Evolutionary conservation across 2,888 invertebrate genomes (phyloP), one percentile per base, ranked within the genome.

Genomic region (Leucophenga maculata): DNA sequence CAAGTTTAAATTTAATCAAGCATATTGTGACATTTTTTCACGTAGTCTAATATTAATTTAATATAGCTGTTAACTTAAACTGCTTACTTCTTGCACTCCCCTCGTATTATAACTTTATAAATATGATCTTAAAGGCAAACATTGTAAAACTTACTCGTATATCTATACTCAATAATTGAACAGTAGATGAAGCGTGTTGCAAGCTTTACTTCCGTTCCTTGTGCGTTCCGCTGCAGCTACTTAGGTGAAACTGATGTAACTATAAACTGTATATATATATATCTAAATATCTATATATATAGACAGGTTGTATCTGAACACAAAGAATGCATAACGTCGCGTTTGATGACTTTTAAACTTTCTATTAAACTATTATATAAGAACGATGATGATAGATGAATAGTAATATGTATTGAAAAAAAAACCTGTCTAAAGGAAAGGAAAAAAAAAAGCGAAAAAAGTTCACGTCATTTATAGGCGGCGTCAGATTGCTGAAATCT

Each of bases 381-480:
- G 39, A 83, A 77, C 77, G 77, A 68, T 82, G 80, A 80, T 80
- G 83, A 80, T 80, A 80, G 84, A 80, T 80, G 80, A 83, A 80
- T 80, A 80, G 82, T 80, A 80, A 80, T 78, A 80, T 77, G 74
- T 72, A 68, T 39, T 44, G 54, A 80, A 82, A 46, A 48, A 65
- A 65, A 65, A 22, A 44, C 11, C 8, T 9, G 32, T 8, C 3
- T 32, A 32, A 6, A 32, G 6, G 13, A n/a, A 3, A 32, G 82
- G 82, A 80, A 80, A 80, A 80, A 78, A 82, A 80, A 80, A 82
- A 71, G 77, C 82, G n/a, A 55, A 3, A 13, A 22, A 55, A 55
- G 55, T 20, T 55, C 22, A 22, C 26, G 55, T 55, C 26, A 55
- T 55, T 14, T 14, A 55, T 20, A 55, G 22, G 55, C 55, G 18